Base-by-base conservation (phyloP, 2,797 vertebrate genomes). In the Columba guinea region DNA sequence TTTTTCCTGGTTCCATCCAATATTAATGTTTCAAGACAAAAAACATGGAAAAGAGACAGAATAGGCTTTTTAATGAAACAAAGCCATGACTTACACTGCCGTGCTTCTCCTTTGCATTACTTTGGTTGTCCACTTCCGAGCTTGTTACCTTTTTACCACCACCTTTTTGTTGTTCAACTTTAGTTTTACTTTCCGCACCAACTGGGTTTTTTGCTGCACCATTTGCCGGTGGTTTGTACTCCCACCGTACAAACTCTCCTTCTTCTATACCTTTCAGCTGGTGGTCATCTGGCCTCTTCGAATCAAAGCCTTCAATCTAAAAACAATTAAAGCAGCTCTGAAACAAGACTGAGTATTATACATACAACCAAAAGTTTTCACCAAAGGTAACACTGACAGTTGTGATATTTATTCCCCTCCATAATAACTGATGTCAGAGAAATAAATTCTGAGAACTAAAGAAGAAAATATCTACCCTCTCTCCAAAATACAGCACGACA, bases 231-330 rank as follows among this genome's bases (percentile, higher is more conserved):
- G 98, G 98, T 96, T 98, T 98, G 97, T 98, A 98, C 94, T 99
- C 99, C 99, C 99, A 99, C 14, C 98, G 97, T 52, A 99, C 98
- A 83, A 98, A 99, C 84, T 96, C 97, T 63, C 98, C 98, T 77
- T 98, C 95, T 85, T 98, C 92, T 83, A 99, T 97, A 68, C 98
- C 99, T 55, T 98, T 99, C 86, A 99, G 98, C 85, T 99, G 99
- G 96, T 99, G 99, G 94, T 99, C 99, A 90, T 99, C 99, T 56
- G 99, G 98, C 17, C 96, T 98, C 96, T 99, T 99, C 77, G 98
- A 97, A 32, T 99, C 98, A 86, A 99, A 99, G 94, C 99, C 99
- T 94, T 99, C 98, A 63, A 99, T 98, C 99, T 99, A 97, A 84
- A 87, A 96, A 93, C 32, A 96, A 67, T 77, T 68, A 94, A 86